phyloP scores from a whole-genome alignment of 2,888 invertebrate species.

The Nymphalis polychloros region DNA sequence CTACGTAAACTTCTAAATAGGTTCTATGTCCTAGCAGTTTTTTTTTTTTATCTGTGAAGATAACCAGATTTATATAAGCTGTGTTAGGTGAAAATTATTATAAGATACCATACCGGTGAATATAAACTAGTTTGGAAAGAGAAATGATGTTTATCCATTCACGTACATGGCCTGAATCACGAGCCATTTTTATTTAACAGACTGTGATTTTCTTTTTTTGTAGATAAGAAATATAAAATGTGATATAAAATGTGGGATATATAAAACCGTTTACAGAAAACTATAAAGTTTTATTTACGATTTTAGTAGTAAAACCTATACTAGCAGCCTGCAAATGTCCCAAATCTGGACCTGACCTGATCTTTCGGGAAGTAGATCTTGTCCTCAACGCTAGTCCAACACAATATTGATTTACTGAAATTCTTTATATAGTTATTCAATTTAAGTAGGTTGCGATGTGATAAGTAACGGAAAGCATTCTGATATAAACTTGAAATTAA shows the following conservation, averaged over 20 bases:
- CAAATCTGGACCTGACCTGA: too few species aligned
- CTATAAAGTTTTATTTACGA: not conserved
- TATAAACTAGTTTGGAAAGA: not conserved
- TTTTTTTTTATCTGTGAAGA: too few species aligned
- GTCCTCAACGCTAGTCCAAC: too few species aligned
- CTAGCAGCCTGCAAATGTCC: too few species aligned
- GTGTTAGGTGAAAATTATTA: not conserved
- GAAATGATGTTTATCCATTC: not conserved
- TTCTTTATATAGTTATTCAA: too few species aligned
- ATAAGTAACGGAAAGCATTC: too few species aligned
- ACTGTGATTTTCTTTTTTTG: conserved; percentile 3
- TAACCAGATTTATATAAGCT: too few species aligned
- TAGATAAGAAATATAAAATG: conserved; percentile 2
- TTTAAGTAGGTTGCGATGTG: not conserved
- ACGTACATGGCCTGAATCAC: not conserved
- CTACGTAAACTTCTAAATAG: too few species aligned
- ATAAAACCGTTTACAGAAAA: not conserved
- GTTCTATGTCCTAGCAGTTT: too few species aligned
- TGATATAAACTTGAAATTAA: not conserved
- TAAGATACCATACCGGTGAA: not conserved
- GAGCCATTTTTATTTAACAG: not conserved
- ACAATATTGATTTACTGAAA: too few species aligned
- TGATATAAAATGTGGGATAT: not conserved
- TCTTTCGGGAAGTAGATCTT: too few species aligned
- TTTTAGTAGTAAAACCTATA: too few species aligned